Base-by-base conservation (phyloP, 2,797 vertebrate genomes). In the Rhinatrema bivittatum region DNA sequence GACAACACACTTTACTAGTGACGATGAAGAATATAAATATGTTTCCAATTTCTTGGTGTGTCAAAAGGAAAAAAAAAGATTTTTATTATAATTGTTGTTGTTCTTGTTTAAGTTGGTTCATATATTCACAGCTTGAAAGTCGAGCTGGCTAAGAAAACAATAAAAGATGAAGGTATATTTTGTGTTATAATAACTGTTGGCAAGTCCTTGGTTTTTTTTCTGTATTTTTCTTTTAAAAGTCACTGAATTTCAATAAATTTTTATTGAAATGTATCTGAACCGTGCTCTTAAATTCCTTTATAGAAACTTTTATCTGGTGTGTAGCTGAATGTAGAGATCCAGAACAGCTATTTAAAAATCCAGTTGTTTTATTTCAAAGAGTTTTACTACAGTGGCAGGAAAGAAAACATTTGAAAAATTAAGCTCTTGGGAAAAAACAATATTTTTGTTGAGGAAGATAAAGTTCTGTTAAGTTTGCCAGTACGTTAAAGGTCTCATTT, bases 191-290 rank as follows among this genome's bases (percentile, higher is more conserved):
- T 82, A 81, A 76, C 84, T 86, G 84, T 89, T 51, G 53, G 76
- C 53, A 72, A 60, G 50, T 60, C 81, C 75, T 76, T 72, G 81
- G 69, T 79, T 80, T 82, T 85, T 68, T 87, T 85, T 90, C 84
- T 29, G 75, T 68, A 29, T 54, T 25, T 24, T 50, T 65, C 68
- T 81, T 78, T 88, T 78, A 70, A 80, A 87, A 78, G 84, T 87
- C 82, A 82, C 86, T 80, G 85, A 90, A 77, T 91, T 91, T 94
- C 88, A 93, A 91, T 93, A 93, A 93, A 90, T 87, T 78, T 81
- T 81, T 79, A 85, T 90, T 89, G 84, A 90, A 90, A 87, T 85
- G 57, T 67, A 60, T 52, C 39, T 41, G 44, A 68, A 54, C 43
- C 61, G 79, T n/a, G n/a, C 16, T 54, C 60, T 64, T 52, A 51